Conservation (phyloP, 1,140 invertebrate genomes). For the Tetragonula clypearis region DNA sequence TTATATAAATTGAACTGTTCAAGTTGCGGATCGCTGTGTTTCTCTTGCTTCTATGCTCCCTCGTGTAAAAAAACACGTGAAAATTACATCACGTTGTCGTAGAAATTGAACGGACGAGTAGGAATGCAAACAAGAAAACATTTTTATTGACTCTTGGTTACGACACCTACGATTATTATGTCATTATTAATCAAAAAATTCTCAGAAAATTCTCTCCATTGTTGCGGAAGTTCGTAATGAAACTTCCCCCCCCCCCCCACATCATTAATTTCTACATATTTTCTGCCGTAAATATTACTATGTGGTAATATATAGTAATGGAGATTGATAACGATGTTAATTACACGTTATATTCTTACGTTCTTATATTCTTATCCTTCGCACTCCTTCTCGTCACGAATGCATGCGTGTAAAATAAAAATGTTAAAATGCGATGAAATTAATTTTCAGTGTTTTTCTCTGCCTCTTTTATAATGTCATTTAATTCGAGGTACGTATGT, state of each 20-base stretch:
- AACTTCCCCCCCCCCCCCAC: no score
- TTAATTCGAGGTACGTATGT: no score
- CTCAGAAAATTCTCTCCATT: background rate
- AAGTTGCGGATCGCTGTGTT: no score
- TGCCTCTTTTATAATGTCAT: no score
- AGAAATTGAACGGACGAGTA: background rate
- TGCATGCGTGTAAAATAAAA: no score
- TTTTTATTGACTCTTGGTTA: background rate
- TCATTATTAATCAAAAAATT: conserved; percentile 1
- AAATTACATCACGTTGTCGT: background rate
- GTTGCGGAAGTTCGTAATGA: background rate
- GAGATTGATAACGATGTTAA: background rate
- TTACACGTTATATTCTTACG: background rate
- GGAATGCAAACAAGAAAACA: background rate
- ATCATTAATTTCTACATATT: background rate
- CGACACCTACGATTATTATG: background rate
- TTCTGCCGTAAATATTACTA: background rate
- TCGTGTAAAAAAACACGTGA: background rate
- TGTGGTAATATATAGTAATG: background rate
- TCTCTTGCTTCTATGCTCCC: no score
- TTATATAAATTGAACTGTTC: no score
- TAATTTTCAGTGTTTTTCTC: no score
- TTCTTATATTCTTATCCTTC: no score
- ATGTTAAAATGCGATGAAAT: no score
- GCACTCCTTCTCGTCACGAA: no score